These are phyloP conservation scores for Nasonia vitripennis DNA, from an alignment of 1,140 invertebrate genomes.

Conservation along the genomic window DNA sequence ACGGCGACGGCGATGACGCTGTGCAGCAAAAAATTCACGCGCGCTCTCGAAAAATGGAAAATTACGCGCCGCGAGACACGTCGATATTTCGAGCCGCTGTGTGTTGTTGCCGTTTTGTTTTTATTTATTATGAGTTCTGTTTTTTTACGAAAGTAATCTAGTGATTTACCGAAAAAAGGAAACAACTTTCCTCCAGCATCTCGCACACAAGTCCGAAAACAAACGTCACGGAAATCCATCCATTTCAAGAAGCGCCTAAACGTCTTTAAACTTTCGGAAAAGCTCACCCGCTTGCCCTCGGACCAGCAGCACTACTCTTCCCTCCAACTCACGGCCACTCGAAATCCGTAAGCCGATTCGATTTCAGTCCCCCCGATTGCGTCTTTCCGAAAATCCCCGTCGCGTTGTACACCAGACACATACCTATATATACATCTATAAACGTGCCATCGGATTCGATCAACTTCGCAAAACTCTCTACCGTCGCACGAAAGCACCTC, in stretches of 20 bases:
- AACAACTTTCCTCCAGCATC: background rate
- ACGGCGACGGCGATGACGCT: slow-evolving; percentile 50
- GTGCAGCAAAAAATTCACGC: slow-evolving; percentile 7
- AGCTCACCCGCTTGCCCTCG: background rate
- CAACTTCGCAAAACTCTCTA: too few relatives aligned
- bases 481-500: background rate
- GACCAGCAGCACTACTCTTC: background rate
- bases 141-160: background rate
- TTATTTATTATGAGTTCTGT: too few relatives aligned
- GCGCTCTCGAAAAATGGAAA: slow-evolving; percentile 13
- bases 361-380: background rate
- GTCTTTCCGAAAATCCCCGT: background rate
- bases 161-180: background rate
- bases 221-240: background rate
- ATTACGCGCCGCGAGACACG: background rate
- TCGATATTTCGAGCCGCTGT: background rate
- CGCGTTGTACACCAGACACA: background rate
- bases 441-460: too few relatives aligned
- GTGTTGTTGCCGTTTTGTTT: too few relatives aligned
- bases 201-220: background rate
- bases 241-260: slow-evolving; percentile 5
- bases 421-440: background rate
- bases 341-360: slow-evolving; percentile 30
- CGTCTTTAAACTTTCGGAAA: slow-evolving; percentile 31
- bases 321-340: background rate